These are phyloP conservation scores for Globodera rostochiensis DNA, from an alignment of 1,140 invertebrate species.

Conservation along the genomic window DNA sequence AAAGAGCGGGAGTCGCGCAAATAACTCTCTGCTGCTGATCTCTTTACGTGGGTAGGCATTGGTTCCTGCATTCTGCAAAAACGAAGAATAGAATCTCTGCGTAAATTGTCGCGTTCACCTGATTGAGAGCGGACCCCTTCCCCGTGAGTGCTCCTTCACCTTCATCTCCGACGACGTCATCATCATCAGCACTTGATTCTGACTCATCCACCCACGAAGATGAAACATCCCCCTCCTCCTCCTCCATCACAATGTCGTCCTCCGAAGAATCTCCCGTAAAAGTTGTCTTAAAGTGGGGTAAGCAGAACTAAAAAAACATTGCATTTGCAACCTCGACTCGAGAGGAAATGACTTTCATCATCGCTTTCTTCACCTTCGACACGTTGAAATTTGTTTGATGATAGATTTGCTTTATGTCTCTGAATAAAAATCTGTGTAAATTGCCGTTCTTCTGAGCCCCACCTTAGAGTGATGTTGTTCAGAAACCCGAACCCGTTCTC, in stretches of 20 bases:
- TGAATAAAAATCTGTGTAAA: neutral
- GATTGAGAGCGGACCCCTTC: too few relatives aligned
- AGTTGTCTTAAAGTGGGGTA: neutral
- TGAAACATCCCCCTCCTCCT: neutral
- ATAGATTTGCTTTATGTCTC: neutral
- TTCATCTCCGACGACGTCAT: neutral
- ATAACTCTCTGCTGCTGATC: neutral
- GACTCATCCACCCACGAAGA: neutral
- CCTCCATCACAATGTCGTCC: neutral
- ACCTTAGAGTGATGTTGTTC: slow-evolving; percentile 9
- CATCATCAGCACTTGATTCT: neutral
- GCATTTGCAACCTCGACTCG: neutral
- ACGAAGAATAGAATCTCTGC: neutral
- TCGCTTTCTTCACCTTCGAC: neutral
- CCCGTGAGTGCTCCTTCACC: neutral
- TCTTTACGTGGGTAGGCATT: neutral
- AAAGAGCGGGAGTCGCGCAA: neutral
- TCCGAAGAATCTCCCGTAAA: neutral
- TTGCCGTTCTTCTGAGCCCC: neutral
- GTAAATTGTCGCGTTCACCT: neutral
- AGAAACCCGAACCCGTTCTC: neutral
- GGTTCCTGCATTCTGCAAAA: neutral
- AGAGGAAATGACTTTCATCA: slow-evolving; percentile 6
- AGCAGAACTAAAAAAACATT: neutral
- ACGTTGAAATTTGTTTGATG: slow-evolving; percentile 12